Conservation (phyloP, 2,888 invertebrate species). For the Steinernema scapterisci region DNA sequence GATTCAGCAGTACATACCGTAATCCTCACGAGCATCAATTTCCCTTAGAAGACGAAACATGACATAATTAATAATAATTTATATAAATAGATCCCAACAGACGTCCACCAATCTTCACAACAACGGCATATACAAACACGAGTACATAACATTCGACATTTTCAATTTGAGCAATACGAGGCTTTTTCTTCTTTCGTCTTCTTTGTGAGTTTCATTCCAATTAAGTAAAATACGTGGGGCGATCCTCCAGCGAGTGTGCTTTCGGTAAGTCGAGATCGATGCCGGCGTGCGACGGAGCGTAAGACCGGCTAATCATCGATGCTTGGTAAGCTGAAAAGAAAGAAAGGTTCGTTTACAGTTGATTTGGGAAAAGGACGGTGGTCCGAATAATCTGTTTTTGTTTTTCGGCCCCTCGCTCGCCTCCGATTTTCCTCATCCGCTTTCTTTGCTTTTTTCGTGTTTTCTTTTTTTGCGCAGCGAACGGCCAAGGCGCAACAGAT, state of each 20-base stretch:
- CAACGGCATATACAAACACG: neutral
- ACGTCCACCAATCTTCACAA: neutral
- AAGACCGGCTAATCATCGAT: conserved; percentile 50
- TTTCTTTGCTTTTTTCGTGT: neutral
- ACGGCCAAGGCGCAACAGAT: neutral
- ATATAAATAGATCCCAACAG: conserved; percentile 1
- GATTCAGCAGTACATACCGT: too few relatives aligned
- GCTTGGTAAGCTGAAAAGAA: conserved; percentile 58
- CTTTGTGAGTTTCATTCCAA: too few relatives aligned
- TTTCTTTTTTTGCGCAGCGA: neutral
- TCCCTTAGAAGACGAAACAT: too few relatives aligned
- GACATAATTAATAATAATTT: neutral
- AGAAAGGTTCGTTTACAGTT: conserved; percentile 35
- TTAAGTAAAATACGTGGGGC: conserved; percentile 59
- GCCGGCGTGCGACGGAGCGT: conserved; percentile 47
- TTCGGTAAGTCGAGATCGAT: conserved; percentile 62
- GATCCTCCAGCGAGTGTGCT: conserved; percentile 61
- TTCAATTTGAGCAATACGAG: neutral
- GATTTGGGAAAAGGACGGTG: conserved; percentile 3
- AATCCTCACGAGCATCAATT: too few relatives aligned
- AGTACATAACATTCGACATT: neutral
- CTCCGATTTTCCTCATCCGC: neutral
- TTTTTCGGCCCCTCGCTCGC: neutral
- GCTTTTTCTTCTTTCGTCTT: neutral
- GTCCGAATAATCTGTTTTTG: conserved; percentile 13